Conservation (phyloP, 2,888 invertebrate genomes). For the Bedellia somnulentella region DNA sequence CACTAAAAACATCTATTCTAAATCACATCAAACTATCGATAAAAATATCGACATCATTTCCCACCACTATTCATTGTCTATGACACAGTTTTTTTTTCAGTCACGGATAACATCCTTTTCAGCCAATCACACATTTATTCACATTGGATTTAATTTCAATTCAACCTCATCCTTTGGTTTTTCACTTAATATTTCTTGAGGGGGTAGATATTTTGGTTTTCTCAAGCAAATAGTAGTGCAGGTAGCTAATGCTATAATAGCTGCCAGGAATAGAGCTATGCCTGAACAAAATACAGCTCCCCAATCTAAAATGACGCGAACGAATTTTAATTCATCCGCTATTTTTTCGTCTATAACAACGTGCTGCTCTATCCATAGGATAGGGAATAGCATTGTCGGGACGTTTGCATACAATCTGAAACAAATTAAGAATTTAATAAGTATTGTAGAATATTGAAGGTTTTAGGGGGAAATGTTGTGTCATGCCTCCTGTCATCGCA, state of each 20-base stretch:
- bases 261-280: slow-evolving; percentile 49
- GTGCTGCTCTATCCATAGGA: slow-evolving; percentile 78
- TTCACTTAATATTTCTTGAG: slow-evolving; percentile 18
- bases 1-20: too few relatives aligned
- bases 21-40: too few relatives aligned
- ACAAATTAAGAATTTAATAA: slow-evolving; percentile 9
- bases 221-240: slow-evolving; percentile 17
- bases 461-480: too few relatives aligned
- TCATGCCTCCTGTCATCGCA: not conserved
- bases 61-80: too few relatives aligned
- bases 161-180: slow-evolving; percentile 36
- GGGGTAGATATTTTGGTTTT: slow-evolving; percentile 20
- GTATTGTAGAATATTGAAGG: too few relatives aligned
- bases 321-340: slow-evolving; percentile 47
- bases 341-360: slow-evolving; percentile 62
- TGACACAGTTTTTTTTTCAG: too few relatives aligned
- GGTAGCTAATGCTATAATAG: slow-evolving; percentile 42
- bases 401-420: slow-evolving; percentile 67
- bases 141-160: slow-evolving; percentile 32
- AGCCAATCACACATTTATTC: too few relatives aligned
- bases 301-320: slow-evolving; percentile 35
- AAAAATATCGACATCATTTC: too few relatives aligned
- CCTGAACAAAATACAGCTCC: slow-evolving; percentile 34
- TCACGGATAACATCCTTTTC: too few relatives aligned
- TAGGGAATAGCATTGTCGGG: slow-evolving; percentile 71